Conservation (phyloP, 2,113 vertebrate genomes). For the Stomatorhinus ivindoensis region DNA sequence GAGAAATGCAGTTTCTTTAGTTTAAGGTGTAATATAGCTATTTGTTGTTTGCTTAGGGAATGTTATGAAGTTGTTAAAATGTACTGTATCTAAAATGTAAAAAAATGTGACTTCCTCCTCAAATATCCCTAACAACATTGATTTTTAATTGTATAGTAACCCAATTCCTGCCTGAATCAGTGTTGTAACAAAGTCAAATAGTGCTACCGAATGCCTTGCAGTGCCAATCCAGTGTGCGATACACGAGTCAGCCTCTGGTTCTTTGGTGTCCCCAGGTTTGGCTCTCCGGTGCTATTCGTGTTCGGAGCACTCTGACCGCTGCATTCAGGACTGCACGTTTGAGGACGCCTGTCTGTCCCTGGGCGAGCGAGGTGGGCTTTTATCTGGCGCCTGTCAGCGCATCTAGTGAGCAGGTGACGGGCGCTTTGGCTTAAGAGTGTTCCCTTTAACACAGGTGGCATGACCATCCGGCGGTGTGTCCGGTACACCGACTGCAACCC, state of each 20-base stretch:
- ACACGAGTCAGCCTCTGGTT: background rate
- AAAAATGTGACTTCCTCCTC: background rate
- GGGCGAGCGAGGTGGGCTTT: conserved; percentile 50
- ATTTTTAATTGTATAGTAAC: background rate
- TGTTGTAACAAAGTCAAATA: background rate
- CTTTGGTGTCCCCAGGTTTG: conserved; percentile 34
- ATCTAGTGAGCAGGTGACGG: background rate
- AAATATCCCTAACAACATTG: background rate
- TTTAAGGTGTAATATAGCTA: background rate
- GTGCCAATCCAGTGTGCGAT: background rate
- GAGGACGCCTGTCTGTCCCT: conserved; percentile 62
- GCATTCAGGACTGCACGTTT: conserved; percentile 56
- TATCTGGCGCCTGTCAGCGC: background rate
- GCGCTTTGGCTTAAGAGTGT: background rate
- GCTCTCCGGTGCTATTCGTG: conserved; percentile 59
- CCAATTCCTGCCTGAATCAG: background rate
- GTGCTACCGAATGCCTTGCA: background rate
- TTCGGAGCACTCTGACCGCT: conserved; percentile 50
- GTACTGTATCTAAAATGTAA: background rate
- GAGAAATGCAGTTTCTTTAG: background rate
- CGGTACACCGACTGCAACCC: conserved; percentile 61
- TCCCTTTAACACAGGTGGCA: conserved; percentile 43
- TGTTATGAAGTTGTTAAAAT: background rate
- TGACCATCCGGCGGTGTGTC: conserved; percentile 53
- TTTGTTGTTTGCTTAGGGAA: background rate